Evolutionary conservation across 2,888 invertebrate genomes (phyloP).

Genomic region (Sinotaia quadrata): DNA sequence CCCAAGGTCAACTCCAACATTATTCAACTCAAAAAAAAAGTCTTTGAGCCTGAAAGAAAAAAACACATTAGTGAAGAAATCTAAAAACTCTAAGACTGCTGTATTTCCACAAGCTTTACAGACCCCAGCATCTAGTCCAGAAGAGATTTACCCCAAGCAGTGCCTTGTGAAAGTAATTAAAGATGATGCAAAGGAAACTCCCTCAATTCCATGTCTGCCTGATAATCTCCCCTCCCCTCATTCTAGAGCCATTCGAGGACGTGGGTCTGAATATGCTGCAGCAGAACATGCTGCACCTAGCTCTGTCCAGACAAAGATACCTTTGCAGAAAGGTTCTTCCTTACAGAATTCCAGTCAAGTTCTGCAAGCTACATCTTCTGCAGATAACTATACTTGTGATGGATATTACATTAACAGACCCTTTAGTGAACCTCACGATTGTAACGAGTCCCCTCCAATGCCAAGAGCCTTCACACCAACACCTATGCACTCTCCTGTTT

Average conservation of each 20-base stretch:
- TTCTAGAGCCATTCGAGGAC: constrained; percentile 5
- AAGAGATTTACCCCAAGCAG: background rate
- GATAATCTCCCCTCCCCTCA: constrained; percentile 1
- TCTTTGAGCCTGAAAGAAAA: no score
- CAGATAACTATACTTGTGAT: constrained; percentile 5
- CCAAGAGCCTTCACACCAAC: background rate
- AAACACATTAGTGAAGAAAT: no score
- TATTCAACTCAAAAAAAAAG: no score
- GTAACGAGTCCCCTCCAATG: background rate
- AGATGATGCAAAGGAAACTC: no score
- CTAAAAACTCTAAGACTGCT: no score
- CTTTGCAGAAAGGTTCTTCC: background rate
- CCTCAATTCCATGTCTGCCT: background rate
- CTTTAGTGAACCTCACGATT: background rate
- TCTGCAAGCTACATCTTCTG: background rate
- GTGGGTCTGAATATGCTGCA: background rate
- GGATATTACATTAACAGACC: constrained; percentile 2
- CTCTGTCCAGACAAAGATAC: background rate
- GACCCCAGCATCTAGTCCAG: background rate
- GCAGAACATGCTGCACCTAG: background rate
- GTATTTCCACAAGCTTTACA: no score
- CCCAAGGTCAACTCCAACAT: no score
- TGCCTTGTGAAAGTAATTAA: no score
- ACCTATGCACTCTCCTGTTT: background rate
- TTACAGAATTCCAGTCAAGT: background rate